A percentile compares a stretch with the other conserved stretches of the same genome.
These are phyloP conservation scores for Strigops habroptila DNA, from an alignment of 2,113 vertebrate species.

Conservation along the genomic window DNA sequence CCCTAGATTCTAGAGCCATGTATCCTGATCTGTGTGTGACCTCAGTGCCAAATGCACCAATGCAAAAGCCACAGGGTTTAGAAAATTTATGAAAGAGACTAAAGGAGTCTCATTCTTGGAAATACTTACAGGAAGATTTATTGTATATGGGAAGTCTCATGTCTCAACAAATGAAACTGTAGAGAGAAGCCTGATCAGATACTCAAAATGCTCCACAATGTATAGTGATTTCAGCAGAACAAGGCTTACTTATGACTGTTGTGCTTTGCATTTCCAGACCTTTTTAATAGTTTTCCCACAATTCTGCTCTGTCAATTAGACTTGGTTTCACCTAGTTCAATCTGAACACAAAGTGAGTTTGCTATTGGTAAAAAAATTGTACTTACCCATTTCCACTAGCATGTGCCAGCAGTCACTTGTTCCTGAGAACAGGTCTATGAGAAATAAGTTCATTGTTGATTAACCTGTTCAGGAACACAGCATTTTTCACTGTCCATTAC, in stretches of 20 bases:
- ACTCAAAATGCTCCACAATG: background rate
- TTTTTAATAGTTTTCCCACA: background rate
- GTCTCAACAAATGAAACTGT: background rate
- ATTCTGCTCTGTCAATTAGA: background rate
- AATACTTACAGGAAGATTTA: background rate
- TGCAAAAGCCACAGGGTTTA: background rate
- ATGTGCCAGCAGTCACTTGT: background rate
- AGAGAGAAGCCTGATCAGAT: background rate
- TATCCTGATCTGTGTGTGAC: background rate
- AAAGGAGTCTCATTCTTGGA: background rate
- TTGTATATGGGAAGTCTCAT: background rate
- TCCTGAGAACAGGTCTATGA: background rate
- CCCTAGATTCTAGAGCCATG: background rate
- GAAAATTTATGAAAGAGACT: background rate
- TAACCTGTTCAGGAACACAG: background rate
- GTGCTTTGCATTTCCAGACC: background rate
- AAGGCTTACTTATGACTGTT: background rate
- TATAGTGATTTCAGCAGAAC: background rate
- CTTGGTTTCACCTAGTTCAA: background rate
- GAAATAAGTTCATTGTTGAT: background rate
- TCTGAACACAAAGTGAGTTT: background rate
- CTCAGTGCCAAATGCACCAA: background rate
- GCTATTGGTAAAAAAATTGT: background rate
- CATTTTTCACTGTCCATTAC: background rate
- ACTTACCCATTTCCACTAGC: background rate